Evolutionary conservation across 2,113 vertebrate genomes (phyloP).

Genomic region (Lasiurus cinereus): DNA sequence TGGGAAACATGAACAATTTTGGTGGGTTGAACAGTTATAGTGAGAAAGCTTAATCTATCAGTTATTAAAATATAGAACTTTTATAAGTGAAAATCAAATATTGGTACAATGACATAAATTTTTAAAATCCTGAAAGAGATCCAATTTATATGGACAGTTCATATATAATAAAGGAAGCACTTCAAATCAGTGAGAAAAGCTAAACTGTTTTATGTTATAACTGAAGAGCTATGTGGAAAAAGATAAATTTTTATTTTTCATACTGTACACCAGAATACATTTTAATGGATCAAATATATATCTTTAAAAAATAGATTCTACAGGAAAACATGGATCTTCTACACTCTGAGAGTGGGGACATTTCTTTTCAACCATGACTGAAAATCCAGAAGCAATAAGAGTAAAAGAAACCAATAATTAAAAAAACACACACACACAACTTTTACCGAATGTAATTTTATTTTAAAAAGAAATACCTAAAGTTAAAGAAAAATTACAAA

Average conservation of each 20-base stretch:
- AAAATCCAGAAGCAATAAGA: neutral
- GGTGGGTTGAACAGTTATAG: neutral
- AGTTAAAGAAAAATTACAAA: neutral
- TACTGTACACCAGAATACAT: neutral
- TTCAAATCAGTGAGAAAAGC: neutral
- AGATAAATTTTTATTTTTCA: neutral
- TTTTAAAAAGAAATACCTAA: neutral
- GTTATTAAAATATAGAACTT: neutral
- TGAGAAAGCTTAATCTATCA: neutral
- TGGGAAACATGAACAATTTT: neutral
- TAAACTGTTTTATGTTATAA: neutral
- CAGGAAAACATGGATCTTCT: neutral
- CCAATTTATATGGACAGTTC: neutral
- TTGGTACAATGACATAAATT: neutral
- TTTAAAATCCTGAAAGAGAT: neutral
- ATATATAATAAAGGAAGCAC: neutral
- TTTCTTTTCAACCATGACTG: neutral
- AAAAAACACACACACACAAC: neutral
- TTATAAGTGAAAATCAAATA: neutral
- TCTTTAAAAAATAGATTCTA: neutral
- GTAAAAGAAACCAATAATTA: neutral
- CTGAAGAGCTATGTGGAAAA: neutral
- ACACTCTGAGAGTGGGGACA: accelerated
- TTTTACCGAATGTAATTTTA: neutral
- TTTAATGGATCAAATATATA: neutral